These are phyloP conservation scores for Chesias legatella DNA, from an alignment of 2,888 invertebrate species.

Conservation along the genomic window DNA sequence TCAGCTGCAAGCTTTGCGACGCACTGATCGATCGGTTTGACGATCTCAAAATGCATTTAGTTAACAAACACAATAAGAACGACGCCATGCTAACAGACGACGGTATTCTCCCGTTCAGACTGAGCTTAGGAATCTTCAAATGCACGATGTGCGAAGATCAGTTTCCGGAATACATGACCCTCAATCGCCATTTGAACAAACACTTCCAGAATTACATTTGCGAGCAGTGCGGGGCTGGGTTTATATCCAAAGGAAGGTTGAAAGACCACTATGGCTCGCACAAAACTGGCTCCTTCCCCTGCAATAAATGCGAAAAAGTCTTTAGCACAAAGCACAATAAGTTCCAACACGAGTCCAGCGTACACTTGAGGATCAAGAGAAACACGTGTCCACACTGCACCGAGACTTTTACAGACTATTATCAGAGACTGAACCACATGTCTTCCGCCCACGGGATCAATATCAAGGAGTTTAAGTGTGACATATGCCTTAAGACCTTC, in stretches of 20 bases:
- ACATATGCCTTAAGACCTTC: conserved; percentile 59
- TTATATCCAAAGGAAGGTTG: conserved; percentile 60
- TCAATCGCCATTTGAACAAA: conserved; percentile 68
- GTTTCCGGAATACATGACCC: conserved; percentile 55
- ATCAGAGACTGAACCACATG: conserved; percentile 66
- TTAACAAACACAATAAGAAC: conserved; percentile 44
- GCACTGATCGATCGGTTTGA: conserved; percentile 39
- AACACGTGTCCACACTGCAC: conserved; percentile 64
- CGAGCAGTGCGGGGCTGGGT: conserved; percentile 65
- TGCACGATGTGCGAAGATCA: conserved; percentile 53
- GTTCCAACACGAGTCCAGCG: conserved; percentile 69
- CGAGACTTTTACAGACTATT: conserved; percentile 63
- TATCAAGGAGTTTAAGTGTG: conserved; percentile 64
- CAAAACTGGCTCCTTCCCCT: conserved; percentile 56
- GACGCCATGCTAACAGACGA: conserved; percentile 40
- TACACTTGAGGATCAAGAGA: conserved; percentile 66
- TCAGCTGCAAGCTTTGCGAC: conserved; percentile 53
- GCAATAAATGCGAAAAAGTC: conserved; percentile 69
- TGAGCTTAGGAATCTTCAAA: conserved; percentile 43
- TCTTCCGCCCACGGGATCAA: conserved; percentile 57
- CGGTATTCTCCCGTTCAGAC: conserved; percentile 59
- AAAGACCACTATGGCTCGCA: conserved; percentile 60
- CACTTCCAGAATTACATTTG: conserved; percentile 71
- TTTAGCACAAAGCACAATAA: conserved; percentile 67
- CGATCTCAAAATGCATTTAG: conserved; percentile 50